These are phyloP conservation scores for Laothoe populi DNA, from an alignment of 2,888 invertebrate species.

Conservation along the genomic window DNA sequence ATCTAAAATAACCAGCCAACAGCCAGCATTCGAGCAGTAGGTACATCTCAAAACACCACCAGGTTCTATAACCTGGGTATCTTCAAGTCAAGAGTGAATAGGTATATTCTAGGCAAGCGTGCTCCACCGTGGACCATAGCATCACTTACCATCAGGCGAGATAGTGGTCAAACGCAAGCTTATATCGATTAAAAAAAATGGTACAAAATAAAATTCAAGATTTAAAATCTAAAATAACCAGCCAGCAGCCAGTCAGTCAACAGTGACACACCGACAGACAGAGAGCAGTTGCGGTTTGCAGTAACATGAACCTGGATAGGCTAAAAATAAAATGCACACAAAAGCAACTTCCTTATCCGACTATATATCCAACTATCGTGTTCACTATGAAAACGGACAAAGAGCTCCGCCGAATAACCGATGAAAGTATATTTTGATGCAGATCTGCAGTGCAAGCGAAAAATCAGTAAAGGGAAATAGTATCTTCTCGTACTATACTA, in stretches of 20 bases:
- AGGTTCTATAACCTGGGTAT: no score
- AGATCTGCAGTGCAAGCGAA: conserved; percentile 8
- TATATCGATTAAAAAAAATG: no score
- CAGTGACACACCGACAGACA: conserved; percentile 7
- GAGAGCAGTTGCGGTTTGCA: conserved; percentile 4
- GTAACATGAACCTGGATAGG: conserved; percentile 16
- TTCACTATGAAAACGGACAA: conserved; percentile 3
- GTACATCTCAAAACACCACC: no score
- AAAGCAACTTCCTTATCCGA: conserved; percentile 23
- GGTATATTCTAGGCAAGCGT: no score
- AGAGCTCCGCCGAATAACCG: neutral
- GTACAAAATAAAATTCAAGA: neutral
- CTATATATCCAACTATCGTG: conserved; percentile 13
- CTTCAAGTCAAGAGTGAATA: no score
- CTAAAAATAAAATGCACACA: conserved; percentile 17
- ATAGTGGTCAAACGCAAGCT: no score
- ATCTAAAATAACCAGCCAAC: neutral
- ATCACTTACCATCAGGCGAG: no score
- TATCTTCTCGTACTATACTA: neutral
- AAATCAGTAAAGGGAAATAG: neutral
- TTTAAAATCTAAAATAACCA: neutral
- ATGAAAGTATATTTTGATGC: conserved; percentile 5
- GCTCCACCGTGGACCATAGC: no score
- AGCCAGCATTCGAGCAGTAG: no score
- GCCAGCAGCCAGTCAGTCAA: no score